Percentiles rank a stretch among this genome's conserved stretches.
These are phyloP conservation scores for Polyploca ridens DNA, from an alignment of 2,888 invertebrate genomes.

Conservation along the genomic window DNA sequence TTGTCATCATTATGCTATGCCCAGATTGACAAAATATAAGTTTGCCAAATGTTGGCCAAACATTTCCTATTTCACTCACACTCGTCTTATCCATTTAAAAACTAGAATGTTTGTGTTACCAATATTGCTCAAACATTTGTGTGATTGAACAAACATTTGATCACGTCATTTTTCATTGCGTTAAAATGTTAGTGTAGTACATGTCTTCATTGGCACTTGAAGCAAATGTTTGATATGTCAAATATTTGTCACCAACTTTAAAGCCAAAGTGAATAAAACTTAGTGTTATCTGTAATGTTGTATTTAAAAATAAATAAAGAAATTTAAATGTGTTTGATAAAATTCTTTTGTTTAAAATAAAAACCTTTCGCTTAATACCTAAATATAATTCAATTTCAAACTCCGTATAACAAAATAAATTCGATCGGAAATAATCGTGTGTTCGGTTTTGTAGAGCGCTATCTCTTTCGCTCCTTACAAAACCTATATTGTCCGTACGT, in stretches of 20 bases:
- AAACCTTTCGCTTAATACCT: too few relatives aligned
- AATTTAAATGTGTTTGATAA: too few relatives aligned
- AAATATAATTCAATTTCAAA: too few relatives aligned
- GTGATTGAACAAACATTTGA: not conserved
- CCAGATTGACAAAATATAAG: constrained; percentile 51
- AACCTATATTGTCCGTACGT: not conserved
- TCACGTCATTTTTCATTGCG: not conserved
- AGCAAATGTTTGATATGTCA: not conserved
- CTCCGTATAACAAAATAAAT: too few relatives aligned
- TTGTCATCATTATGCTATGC: constrained; percentile 56
- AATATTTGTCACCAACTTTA: constrained; percentile 4
- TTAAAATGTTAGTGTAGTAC: not conserved
- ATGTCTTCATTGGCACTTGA: not conserved
- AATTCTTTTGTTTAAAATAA: too few relatives aligned
- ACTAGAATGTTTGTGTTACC: not conserved
- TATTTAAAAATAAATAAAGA: not conserved
- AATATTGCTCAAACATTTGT: not conserved
- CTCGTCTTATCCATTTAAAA: not conserved
- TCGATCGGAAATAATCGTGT: too few relatives aligned
- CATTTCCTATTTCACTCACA: not conserved
- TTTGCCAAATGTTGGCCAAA: constrained; percentile 17
- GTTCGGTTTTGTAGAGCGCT: not conserved
- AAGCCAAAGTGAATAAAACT: not conserved
- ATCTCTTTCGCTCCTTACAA: not conserved
- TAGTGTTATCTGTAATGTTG: not conserved